phyloP scores from a whole-genome alignment of 2,888 invertebrate genomes.

The Spisula solida region DNA sequence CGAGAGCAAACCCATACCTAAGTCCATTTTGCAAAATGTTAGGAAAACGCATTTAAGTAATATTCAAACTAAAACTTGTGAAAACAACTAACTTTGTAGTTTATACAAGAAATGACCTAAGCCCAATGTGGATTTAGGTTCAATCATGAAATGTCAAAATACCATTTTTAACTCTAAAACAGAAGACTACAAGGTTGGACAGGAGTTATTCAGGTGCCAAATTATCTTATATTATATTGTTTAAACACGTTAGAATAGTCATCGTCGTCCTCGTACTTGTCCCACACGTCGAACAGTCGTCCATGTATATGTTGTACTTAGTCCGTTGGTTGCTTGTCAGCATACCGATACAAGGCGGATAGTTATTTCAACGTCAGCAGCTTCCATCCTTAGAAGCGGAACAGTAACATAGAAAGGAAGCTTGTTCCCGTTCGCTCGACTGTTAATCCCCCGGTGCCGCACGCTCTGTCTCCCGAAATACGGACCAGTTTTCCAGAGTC shows the following conservation, averaged over 20 bases:
- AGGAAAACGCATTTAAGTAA: too few species aligned
- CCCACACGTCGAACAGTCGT: constrained; percentile 23
- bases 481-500: background rate
- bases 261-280: constrained; percentile 38
- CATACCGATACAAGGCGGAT: constrained; percentile 12
- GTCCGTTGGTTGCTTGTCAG: background rate
- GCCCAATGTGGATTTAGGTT: too few species aligned
- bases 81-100: too few species aligned
- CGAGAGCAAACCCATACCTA: too few species aligned
- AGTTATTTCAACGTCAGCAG: background rate
- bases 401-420: constrained; percentile 32
- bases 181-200: too few species aligned
- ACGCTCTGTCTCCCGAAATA: constrained; percentile 1
- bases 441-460: constrained; percentile 38
- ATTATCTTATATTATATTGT: too few species aligned
- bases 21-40: too few species aligned
- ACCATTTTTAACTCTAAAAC: too few species aligned
- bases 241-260: constrained; percentile 28
- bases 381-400: constrained; percentile 11
- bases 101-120: too few species aligned
- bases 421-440: background rate
- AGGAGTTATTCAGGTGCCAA: too few species aligned
- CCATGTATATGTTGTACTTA: constrained; percentile 6
- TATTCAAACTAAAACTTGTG: too few species aligned
- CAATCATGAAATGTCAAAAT: too few species aligned